Percentiles rank a stretch among this genome's conserved stretches.
These are phyloP conservation scores for Drosophila recens DNA, from an alignment of 2,888 invertebrate genomes.

Conservation along the genomic window DNA sequence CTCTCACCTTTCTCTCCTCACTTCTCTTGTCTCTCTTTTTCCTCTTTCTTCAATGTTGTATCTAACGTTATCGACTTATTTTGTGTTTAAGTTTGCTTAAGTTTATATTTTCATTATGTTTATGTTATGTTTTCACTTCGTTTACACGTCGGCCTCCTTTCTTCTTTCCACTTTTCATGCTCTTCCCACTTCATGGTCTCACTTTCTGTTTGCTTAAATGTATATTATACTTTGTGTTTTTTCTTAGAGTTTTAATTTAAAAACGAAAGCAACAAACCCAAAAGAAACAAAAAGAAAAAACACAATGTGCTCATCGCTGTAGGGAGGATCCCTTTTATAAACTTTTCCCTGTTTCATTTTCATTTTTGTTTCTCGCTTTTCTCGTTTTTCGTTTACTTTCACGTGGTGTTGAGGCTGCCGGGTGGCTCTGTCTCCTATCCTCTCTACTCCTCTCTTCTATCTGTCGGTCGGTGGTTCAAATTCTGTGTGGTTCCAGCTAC, in stretches of 20 bases:
- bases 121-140: slow-evolving; percentile 74
- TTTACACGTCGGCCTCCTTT: slow-evolving; percentile 57
- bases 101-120: slow-evolving; percentile 75
- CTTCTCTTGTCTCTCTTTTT: background rate
- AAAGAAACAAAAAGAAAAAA: slow-evolving; percentile 24
- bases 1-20: background rate
- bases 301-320: slow-evolving; percentile 43
- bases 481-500: slow-evolving; percentile 12
- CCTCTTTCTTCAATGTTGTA: slow-evolving; percentile 14
- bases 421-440: slow-evolving; percentile 8
- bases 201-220: slow-evolving; percentile 53
- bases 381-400: slow-evolving; percentile 43
- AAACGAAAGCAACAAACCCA: slow-evolving; percentile 62
- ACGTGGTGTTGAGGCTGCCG: slow-evolving; percentile 30
- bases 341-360: slow-evolving; percentile 60
- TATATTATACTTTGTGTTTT: slow-evolving; percentile 55
- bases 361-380: slow-evolving; percentile 25
- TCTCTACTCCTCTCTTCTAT: too few species aligned
- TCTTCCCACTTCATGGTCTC: slow-evolving; percentile 1
- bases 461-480: background rate
- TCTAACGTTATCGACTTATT: slow-evolving; percentile 59
- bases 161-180: background rate
- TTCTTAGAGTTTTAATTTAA: slow-evolving; percentile 65
- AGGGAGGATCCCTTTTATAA: slow-evolving; percentile 65
- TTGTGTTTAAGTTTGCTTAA: slow-evolving; percentile 67